phyloP scores from a whole-genome alignment of 2,888 invertebrate genomes.

The Pandemis corylana region DNA sequence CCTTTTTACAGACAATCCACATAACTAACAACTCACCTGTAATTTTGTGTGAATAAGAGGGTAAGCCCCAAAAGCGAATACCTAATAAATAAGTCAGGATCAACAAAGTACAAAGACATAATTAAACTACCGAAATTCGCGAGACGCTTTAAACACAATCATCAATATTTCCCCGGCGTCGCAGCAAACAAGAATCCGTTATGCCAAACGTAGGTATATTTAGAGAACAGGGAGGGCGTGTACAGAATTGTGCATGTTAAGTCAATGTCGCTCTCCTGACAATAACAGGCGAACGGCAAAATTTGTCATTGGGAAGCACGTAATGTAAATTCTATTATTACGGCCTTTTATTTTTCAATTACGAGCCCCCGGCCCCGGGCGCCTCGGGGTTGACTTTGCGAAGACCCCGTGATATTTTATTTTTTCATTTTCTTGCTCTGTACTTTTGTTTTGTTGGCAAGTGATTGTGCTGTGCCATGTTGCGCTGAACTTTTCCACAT shows the following conservation, averaged over 20 bases:
- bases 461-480: constrained; percentile 19
- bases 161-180: constrained; percentile 32
- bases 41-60: no score
- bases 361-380: constrained; percentile 70
- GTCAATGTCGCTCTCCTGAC: constrained; percentile 75
- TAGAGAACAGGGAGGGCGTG: constrained; percentile 50
- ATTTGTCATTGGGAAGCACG: constrained; percentile 81
- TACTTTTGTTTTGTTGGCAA: constrained; percentile 45
- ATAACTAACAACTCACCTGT: no score
- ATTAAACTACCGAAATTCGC: constrained; percentile 14
- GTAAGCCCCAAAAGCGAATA: no score
- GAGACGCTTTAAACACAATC: constrained; percentile 23
- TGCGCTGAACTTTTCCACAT: not conserved
- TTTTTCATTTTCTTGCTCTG: constrained; percentile 53
- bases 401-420: constrained; percentile 60
- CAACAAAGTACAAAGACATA: not conserved
- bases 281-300: constrained; percentile 78
- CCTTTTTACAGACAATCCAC: no score
- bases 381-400: constrained; percentile 77
- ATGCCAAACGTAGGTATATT: constrained; percentile 35
- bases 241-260: constrained; percentile 60
- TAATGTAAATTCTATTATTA: constrained; percentile 85
- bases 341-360: constrained; percentile 85
- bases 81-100: not conserved
- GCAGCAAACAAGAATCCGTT: constrained; percentile 40